Conservation (phyloP, 2,888 invertebrate genomes). For the Agonopterix subpropinquella region DNA sequence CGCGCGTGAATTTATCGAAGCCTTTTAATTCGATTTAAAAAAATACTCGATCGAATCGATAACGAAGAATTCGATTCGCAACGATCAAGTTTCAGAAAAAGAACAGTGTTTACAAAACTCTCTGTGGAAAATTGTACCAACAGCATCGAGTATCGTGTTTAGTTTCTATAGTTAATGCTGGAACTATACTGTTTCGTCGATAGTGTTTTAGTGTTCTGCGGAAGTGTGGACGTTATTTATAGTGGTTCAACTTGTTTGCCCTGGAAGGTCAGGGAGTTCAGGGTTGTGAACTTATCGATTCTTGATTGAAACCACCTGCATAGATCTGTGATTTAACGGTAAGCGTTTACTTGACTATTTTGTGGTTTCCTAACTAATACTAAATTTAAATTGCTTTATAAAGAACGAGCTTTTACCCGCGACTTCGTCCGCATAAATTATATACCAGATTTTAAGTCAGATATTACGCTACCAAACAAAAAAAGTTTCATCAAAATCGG, state of each 20-base stretch:
- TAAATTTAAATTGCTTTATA: too few species aligned
- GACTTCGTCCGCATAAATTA: too few species aligned
- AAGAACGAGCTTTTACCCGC: too few species aligned
- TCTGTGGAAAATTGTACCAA: conserved; percentile 22
- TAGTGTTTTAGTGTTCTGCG: conserved; percentile 20
- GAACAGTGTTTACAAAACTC: conserved; percentile 39
- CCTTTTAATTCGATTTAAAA: conserved; percentile 25
- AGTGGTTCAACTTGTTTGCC: conserved; percentile 32
- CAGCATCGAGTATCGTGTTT: conserved; percentile 17
- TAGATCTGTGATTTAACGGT: too few species aligned
- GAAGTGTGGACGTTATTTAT: conserved; percentile 31
- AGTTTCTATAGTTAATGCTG: conserved; percentile 16
- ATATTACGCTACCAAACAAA: too few species aligned
- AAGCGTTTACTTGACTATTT: too few species aligned
- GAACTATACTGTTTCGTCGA: not conserved
- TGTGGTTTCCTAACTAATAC: too few species aligned
- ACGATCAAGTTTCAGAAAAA: conserved; percentile 34
- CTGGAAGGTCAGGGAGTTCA: conserved; percentile 46
- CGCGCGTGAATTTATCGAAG: conserved; percentile 30
- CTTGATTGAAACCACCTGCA: too few species aligned
- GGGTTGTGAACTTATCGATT: not conserved
- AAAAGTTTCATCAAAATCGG: too few species aligned
- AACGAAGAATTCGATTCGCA: conserved; percentile 25
- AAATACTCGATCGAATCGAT: conserved; percentile 21
- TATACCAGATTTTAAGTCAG: too few species aligned